Evolutionary conservation across 2,113 vertebrate species (phyloP), one percentile per base, ranked within the genome.

Genomic region (Caretta caretta): DNA sequence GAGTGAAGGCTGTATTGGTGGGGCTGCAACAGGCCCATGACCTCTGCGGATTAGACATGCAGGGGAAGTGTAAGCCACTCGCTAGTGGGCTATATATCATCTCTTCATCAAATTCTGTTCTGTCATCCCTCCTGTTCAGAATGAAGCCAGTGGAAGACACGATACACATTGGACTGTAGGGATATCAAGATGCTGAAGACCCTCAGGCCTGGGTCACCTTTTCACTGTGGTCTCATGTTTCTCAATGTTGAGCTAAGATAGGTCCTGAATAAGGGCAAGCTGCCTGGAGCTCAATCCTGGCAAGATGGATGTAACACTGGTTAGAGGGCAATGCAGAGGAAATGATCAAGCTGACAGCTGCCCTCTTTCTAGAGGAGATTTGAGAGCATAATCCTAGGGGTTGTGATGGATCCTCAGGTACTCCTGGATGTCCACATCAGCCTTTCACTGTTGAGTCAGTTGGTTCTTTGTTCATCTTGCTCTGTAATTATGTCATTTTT

Each of bases 31-130:
- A n/a, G n/a, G 3, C 9, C n/a, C 31, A 38, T 38, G 76, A 25
- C 24, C 19, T 50, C 65, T 8, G 19, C 1, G 11, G 0, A 0
- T 31, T 25, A 13, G 38, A 31, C 31, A 7, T 5, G 14, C 4
- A 9, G 62, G 8, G 62, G 62, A 69, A 69, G 35, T n/a, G 35
- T n/a, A 19, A 69, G 35, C 8, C 4, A n/a, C 17, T n/a, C 35
- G 10, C 35, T 69, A n/a, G 17, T 69, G 62, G 62, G 62, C 17
- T 69, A n/a, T 17, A 5, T 69, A 69, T 31, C 29, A 31, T 69
- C 35, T 69, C 31, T 69, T 69, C 62, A 62, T 62, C 12, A 31
- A 35, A 6, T 62, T 62, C 29, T 16, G 35, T 62, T 62, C 59
- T 62, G 59, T 62, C 59, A 62, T 6, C 59, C 8, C 8, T 69